phyloP scores from a whole-genome alignment of 2,797 vertebrate species.

The Aphelocoma californica region DNA sequence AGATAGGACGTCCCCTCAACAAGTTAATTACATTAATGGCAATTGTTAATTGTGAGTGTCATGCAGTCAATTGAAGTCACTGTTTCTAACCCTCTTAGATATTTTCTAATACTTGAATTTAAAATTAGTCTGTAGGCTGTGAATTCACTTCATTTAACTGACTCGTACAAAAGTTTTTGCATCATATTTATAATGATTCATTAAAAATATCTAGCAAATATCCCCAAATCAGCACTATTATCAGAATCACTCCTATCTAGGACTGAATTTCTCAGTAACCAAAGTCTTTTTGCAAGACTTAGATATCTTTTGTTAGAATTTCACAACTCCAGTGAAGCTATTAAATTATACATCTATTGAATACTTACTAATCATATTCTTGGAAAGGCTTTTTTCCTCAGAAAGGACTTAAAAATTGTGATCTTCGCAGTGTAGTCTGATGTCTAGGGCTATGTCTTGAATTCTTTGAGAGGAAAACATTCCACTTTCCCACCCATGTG shows the following conservation, averaged over 20 bases:
- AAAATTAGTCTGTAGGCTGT: background rate
- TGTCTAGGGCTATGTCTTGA: background rate
- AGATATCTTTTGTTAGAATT: background rate
- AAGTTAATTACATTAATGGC: background rate
- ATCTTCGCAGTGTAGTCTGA: background rate
- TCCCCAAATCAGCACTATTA: background rate
- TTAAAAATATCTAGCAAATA: background rate
- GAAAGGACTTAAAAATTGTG: background rate
- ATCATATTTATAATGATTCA: background rate
- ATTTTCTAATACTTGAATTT: background rate
- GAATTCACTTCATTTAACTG: background rate
- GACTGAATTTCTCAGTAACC: background rate
- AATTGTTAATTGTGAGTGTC: background rate
- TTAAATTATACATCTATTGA: background rate
- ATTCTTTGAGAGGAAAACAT: background rate
- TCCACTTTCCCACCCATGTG: background rate
- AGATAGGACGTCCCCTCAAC: background rate
- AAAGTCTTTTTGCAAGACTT: background rate
- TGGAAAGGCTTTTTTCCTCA: background rate
- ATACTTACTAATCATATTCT: background rate
- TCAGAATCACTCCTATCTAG: background rate
- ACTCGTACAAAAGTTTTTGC: background rate
- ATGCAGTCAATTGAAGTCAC: background rate
- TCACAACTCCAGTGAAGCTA: background rate
- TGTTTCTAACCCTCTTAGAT: background rate